Conservation (phyloP, 2,113 vertebrate species). For the Glaucomys volans region DNA sequence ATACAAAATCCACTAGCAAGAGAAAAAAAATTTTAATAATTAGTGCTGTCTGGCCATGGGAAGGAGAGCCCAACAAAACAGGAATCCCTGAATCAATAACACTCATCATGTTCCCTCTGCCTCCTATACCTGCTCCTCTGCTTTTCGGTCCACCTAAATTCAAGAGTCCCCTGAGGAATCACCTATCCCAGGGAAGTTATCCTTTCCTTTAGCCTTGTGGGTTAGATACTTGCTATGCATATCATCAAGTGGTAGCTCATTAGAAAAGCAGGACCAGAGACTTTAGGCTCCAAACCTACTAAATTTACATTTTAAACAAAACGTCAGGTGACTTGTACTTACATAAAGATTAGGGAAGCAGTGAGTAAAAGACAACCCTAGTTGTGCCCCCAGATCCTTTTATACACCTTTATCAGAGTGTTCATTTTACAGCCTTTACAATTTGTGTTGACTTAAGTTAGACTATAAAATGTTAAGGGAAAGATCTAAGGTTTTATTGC, state of each 20-base stretch:
- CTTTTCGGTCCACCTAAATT: background rate
- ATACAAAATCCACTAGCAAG: background rate
- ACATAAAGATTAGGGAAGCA: background rate
- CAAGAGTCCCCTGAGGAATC: background rate
- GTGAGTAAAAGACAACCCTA: background rate
- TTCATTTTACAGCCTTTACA: background rate
- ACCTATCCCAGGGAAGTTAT: background rate
- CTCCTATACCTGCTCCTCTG: background rate
- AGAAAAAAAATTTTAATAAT: background rate
- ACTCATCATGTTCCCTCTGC: background rate
- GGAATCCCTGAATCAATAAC: background rate
- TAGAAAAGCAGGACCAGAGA: background rate
- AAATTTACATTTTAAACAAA: slow-evolving; percentile 24
- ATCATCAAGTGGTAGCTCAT: background rate
- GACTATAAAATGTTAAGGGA: background rate
- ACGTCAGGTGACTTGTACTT: background rate
- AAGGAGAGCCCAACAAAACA: background rate
- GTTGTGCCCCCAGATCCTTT: background rate
- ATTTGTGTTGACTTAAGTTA: background rate
- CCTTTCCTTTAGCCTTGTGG: background rate
- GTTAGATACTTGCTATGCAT: background rate
- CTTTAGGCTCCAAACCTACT: background rate
- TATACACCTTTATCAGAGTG: background rate
- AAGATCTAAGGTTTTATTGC: background rate
- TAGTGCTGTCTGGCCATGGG: background rate